Conservation (phyloP, 37 sponge, comb jelly and placozoan species). For the Amphimedon queenslandica region DNA sequence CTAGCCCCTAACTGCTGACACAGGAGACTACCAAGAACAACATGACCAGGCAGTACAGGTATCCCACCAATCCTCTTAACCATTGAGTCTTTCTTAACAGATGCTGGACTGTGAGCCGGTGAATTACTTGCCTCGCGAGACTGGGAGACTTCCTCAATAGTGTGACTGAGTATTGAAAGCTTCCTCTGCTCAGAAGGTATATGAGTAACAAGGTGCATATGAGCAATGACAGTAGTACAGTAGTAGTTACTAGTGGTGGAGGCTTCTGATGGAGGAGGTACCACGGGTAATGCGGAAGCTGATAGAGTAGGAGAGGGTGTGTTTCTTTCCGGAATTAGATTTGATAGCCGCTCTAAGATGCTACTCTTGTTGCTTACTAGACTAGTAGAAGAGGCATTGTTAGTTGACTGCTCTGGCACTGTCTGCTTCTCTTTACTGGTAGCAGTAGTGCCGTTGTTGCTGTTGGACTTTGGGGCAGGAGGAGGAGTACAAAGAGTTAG, state of each 20-base stretch:
- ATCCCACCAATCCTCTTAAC: background rate
- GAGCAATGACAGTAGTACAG: slow-evolving; percentile 9
- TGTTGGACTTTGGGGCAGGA: no score
- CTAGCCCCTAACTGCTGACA: slow-evolving; percentile 49
- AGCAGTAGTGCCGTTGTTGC: no score
- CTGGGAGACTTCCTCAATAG: slow-evolving; percentile 3
- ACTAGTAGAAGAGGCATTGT: no score
- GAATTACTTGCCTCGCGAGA: background rate
- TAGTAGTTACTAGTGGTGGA: background rate
- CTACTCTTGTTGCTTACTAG: no score
- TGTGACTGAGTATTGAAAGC: background rate
- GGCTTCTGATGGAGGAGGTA: background rate
- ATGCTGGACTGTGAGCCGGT: background rate
- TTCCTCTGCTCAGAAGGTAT: background rate
- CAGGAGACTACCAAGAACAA: slow-evolving; percentile 61
- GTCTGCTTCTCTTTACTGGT: no score
- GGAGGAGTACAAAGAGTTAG: no score
- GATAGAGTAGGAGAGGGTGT: background rate
- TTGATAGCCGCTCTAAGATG: no score
- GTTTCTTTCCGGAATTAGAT: background rate
- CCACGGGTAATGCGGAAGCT: background rate
- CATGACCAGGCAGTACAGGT: slow-evolving; percentile 48
- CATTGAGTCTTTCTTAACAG: background rate
- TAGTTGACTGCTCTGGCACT: no score
- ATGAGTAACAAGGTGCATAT: background rate